Evolutionary conservation across 1,140 invertebrate genomes (phyloP).

Genomic region (Drosophila kohkoa): DNA sequence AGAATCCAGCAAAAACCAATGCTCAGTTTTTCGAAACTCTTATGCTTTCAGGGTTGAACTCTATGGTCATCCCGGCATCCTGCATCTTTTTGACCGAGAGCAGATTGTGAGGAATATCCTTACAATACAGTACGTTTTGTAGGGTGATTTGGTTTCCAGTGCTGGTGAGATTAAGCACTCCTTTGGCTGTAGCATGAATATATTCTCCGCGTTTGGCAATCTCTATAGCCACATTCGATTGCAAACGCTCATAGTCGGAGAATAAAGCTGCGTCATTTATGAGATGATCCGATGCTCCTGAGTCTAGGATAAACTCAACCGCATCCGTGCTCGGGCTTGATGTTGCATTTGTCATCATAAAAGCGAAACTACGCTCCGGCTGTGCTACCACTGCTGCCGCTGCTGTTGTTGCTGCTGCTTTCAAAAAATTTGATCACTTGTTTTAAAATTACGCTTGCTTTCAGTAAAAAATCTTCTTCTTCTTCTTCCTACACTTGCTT

Average conservation of each 20-base stretch:
- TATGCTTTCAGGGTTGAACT: too few species aligned
- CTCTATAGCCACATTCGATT: conserved; percentile 26
- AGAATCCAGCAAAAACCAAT: too few species aligned
- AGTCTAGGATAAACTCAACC: conserved; percentile 70
- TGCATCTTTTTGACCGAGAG: not conserved
- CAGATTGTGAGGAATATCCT: conserved; percentile 40
- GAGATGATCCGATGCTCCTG: conserved; percentile 58
- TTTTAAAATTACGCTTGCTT: too few species aligned
- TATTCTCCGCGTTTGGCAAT: conserved; percentile 44
- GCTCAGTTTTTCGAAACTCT: too few species aligned
- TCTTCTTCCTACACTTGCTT: too few species aligned
- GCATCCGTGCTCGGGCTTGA: conserved; percentile 11
- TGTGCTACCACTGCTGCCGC: not conserved
- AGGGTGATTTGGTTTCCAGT: conserved; percentile 24
- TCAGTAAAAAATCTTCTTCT: too few species aligned
- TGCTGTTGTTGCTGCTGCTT: conserved; percentile 4
- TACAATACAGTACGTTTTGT: conserved; percentile 31
- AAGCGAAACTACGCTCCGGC: conserved; percentile 29
- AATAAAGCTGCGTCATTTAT: conserved; percentile 68
- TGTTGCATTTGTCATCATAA: conserved; percentile 32
- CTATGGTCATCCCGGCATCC: too few species aligned
- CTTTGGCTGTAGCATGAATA: conserved; percentile 33
- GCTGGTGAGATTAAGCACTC: conserved; percentile 21
- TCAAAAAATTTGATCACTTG: too few species aligned
- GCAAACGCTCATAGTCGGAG: conserved; percentile 34